These are phyloP conservation scores for Thelaira solivaga DNA, from an alignment of 2,888 invertebrate species.

Conservation along the genomic window DNA sequence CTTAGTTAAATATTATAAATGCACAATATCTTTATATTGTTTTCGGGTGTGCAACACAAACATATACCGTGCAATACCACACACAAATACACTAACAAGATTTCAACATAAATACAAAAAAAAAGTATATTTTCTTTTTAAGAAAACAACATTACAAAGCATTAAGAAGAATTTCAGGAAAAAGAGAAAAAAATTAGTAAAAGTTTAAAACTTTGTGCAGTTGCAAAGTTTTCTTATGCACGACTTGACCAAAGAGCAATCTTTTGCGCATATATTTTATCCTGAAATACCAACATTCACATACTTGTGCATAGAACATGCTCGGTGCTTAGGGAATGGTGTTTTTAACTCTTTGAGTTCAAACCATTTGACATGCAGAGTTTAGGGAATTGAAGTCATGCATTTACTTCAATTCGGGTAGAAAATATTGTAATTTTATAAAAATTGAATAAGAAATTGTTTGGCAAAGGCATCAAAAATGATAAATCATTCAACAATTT, in stretches of 20 bases:
- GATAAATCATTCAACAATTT: conserved; percentile 48
- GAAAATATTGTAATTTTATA: conserved; percentile 57
- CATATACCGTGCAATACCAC: no score
- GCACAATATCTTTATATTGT: neutral
- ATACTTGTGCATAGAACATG: neutral
- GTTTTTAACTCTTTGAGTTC: conserved; percentile 51
- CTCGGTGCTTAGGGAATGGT: conserved; percentile 36
- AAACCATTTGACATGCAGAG: conserved; percentile 49
- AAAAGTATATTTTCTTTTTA: conserved; percentile 19
- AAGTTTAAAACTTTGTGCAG: conserved; percentile 46
- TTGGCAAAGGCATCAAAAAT: conserved; percentile 44
- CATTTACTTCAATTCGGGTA: conserved; percentile 48
- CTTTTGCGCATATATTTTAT: neutral
- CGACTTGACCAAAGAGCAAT: conserved; percentile 47
- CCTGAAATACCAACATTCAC: neutral
- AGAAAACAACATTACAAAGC: conserved; percentile 35
- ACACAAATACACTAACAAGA: no score
- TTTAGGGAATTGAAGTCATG: conserved; percentile 40
- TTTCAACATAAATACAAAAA: neutral
- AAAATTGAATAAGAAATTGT: conserved; percentile 52
- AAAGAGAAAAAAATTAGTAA: neutral
- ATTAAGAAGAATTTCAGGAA: conserved; percentile 12
- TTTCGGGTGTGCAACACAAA: conserved; percentile 13
- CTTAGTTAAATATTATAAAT: neutral
- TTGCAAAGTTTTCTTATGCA: conserved; percentile 54